phyloP scores from a whole-genome alignment of 1,140 invertebrate species.

The Thereuonema tuberculata region DNA sequence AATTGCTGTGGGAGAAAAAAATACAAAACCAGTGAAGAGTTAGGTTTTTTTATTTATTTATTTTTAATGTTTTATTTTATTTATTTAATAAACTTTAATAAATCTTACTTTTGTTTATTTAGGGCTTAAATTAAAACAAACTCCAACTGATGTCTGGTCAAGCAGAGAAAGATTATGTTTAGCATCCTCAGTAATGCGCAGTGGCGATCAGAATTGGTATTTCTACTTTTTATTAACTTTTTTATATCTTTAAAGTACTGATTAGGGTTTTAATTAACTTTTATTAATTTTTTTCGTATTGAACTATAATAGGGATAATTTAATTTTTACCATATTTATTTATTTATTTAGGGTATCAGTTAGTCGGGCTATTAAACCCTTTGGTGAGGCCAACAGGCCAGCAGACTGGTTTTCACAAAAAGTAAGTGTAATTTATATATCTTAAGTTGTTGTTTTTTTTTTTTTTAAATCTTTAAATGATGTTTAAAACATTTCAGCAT shows the following conservation, averaged over 20 bases:
- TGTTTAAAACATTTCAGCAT: too few relatives aligned
- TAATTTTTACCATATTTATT: too few relatives aligned
- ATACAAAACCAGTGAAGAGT: too few relatives aligned
- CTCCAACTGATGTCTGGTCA: constrained; percentile 66
- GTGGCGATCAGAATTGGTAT: constrained; percentile 87
- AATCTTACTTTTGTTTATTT: constrained; percentile 20
- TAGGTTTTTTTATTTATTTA: not conserved
- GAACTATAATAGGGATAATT: too few relatives aligned
- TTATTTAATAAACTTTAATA: too few relatives aligned
- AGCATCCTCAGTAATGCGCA: constrained; percentile 69
- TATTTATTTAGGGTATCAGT: constrained; percentile 57
- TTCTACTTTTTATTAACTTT: not conserved
- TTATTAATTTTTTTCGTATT: too few relatives aligned
- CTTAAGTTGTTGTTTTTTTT: too few relatives aligned
- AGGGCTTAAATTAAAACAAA: constrained; percentile 46
- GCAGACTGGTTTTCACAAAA: constrained; percentile 84
- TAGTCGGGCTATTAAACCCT: constrained; percentile 55
- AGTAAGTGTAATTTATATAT: too few relatives aligned
- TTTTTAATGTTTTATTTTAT: too few relatives aligned
- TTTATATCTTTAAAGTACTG: not conserved
- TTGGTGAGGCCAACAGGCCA: constrained; percentile 53
- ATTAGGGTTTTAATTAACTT: not conserved
- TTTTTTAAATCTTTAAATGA: too few relatives aligned
- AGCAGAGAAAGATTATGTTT: constrained; percentile 66
- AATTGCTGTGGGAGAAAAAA: too few relatives aligned